Evolutionary conservation across 2,113 vertebrate species (phyloP).

Genomic region (Platysteira castanea): DNA sequence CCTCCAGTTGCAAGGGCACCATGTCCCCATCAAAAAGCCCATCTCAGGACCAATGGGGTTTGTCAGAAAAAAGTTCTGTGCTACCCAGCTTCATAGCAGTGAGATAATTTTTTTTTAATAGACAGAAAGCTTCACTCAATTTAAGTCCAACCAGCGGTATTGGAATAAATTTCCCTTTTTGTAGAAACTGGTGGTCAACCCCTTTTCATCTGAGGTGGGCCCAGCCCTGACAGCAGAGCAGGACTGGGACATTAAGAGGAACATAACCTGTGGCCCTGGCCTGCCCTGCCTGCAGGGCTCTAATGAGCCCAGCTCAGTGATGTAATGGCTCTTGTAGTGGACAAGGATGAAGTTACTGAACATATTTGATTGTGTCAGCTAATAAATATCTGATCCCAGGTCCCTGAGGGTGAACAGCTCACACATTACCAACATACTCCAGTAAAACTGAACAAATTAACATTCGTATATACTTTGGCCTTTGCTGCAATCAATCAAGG

Average conservation of each 20-base stretch:
- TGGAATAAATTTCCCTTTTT: not conserved
- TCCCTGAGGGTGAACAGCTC: not conserved
- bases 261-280: not conserved
- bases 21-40: not conserved
- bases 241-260: too few relatives aligned
- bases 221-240: not conserved
- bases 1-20: not conserved
- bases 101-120: not conserved
- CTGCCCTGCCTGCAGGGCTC: not conserved
- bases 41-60: not conserved
- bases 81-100: not conserved
- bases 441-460: not conserved
- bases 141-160: not conserved
- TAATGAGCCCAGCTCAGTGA: not conserved
- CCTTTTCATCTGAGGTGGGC: not conserved
- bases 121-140: not conserved
- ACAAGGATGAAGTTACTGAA: not conserved
- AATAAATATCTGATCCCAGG: constrained; percentile 19
- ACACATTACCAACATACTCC: not conserved
- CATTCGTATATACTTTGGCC: not conserved
- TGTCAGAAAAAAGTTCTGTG: not conserved
- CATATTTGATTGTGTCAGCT: not conserved
- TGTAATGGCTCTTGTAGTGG: not conserved
- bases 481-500: not conserved
- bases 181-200: not conserved